These are phyloP conservation scores for Atlantisia rogersi DNA, from an alignment of 2,113 vertebrate genomes.

Conservation along the genomic window DNA sequence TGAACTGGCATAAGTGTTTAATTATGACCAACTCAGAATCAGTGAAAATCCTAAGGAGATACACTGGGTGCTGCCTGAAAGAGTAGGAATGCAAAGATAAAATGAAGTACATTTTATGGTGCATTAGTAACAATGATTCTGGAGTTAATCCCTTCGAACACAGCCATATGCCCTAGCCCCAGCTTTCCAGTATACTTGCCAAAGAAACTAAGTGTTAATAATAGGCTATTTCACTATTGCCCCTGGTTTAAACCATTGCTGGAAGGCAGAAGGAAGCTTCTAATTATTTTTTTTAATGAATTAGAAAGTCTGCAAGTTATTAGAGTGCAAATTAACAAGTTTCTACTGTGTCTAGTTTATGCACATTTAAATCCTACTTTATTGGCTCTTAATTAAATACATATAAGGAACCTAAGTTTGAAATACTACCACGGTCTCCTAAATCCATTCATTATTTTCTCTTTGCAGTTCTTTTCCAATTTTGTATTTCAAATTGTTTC, in stretches of 20 bases:
- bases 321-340: constrained; percentile 49
- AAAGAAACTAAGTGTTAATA: constrained; percentile 5
- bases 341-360: constrained; percentile 26
- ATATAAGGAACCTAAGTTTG: not conserved
- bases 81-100: not conserved
- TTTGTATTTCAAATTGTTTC: constrained; percentile 5
- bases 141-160: not conserved
- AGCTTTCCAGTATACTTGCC: not conserved
- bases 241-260: not conserved
- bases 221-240: not conserved
- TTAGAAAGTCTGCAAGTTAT: constrained; percentile 50
- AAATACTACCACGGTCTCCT: not conserved
- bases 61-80: not conserved
- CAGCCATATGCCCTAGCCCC: not conserved
- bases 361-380: constrained; percentile 46
- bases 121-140: not conserved
- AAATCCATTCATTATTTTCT: constrained; percentile 32
- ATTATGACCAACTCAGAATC: not conserved
- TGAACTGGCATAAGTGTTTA: not conserved
- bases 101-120: not conserved
- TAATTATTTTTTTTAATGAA: not conserved
- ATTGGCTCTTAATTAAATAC: constrained; percentile 56
- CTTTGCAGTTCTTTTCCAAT: not conserved
- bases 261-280: not conserved
- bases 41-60: not conserved